phyloP scores from a whole-genome alignment of 1,140 invertebrate genomes.

The Acromyrmex heyeri region DNA sequence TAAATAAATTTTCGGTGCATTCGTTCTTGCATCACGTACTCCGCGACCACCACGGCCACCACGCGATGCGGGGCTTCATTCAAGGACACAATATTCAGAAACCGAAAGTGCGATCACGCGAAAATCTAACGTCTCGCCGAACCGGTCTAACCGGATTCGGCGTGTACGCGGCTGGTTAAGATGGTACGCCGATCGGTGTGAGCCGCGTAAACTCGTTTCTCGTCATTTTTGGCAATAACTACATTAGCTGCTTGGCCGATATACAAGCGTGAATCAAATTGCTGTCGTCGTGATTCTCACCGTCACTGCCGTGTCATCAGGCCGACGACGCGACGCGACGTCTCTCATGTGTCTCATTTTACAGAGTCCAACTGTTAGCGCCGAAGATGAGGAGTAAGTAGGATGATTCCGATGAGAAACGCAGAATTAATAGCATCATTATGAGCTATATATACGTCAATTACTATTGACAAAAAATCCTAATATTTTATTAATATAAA shows the following conservation, averaged over 20 bases:
- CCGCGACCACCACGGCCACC: constrained; percentile 58
- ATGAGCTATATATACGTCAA: background rate
- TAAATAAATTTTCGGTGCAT: constrained; percentile 67
- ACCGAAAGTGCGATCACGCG: constrained; percentile 87
- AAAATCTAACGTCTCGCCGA: constrained; percentile 87
- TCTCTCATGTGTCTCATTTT: background rate
- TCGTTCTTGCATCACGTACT: constrained; percentile 73
- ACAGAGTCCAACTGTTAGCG: constrained; percentile 1
- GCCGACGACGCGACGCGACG: background rate
- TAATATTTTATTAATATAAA: background rate
- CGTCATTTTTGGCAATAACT: constrained; percentile 82
- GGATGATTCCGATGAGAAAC: background rate
- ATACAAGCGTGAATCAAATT: constrained; percentile 27
- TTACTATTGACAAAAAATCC: background rate
- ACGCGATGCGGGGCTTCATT: constrained; percentile 79
- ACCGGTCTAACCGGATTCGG: constrained; percentile 87
- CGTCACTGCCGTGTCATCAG: constrained; percentile 29
- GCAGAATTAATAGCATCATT: background rate
- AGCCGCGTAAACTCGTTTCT: constrained; percentile 83
- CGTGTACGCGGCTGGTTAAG: constrained; percentile 70
- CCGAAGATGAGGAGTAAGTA: background rate
- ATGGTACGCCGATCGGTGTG: constrained; percentile 77
- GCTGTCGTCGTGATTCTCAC: constrained; percentile 34
- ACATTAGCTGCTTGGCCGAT: constrained; percentile 69
- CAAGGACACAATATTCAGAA: constrained; percentile 86